A percentile compares a stretch with the other conserved stretches of the same genome.
Evolutionary conservation across 2,113 vertebrate genomes (phyloP).

Genomic region (Odontophorus gujanensis): DNA sequence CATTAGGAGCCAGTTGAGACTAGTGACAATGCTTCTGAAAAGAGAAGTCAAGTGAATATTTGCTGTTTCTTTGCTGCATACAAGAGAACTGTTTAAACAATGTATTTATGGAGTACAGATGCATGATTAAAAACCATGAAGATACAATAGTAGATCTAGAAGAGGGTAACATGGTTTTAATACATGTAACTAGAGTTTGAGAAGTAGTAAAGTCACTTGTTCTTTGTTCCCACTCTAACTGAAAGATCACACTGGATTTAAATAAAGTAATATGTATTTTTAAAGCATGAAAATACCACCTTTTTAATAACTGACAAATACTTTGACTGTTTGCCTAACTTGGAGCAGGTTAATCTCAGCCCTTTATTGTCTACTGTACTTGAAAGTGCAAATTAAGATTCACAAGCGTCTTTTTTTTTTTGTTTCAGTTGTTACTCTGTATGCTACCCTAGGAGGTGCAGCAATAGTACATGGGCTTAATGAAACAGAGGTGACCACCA

Average conservation of each 20-base stretch:
- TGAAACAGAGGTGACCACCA: slow-evolving; percentile 92
- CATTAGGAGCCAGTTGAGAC: background rate
- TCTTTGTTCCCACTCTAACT: background rate
- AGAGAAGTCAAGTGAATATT: background rate
- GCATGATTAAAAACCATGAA: background rate
- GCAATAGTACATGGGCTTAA: slow-evolving; percentile 92
- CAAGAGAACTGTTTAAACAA: background rate
- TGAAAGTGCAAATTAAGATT: background rate
- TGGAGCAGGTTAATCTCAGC: background rate
- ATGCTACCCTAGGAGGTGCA: slow-evolving; percentile 91
- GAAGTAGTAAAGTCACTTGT: background rate
- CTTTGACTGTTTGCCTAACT: background rate
- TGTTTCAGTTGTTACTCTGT: slow-evolving; percentile 91
- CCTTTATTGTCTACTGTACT: background rate
- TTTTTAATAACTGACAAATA: background rate
- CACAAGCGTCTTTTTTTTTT: background rate
- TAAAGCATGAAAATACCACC: background rate
- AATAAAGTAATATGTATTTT: background rate
- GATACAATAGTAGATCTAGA: background rate
- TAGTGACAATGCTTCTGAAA: background rate
- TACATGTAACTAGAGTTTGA: background rate
- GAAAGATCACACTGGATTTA: background rate
- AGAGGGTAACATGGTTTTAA: background rate
- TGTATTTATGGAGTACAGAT: background rate
- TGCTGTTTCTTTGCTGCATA: background rate